phyloP scores from a whole-genome alignment of 2,113 vertebrate genomes.

The Stictonetta naevosa region DNA sequence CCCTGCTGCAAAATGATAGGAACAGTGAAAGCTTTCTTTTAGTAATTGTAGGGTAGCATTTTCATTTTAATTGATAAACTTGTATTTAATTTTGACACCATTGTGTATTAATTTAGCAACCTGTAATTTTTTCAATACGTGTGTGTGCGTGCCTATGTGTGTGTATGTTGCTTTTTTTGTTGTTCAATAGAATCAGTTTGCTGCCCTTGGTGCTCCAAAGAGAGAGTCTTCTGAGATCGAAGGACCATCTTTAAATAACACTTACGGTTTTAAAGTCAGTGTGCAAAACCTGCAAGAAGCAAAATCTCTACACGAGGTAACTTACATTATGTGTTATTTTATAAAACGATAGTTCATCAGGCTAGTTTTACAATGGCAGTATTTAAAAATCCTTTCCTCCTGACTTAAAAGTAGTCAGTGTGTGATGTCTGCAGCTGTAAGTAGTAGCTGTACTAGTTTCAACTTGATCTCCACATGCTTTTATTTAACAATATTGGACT shows the following conservation, averaged over 20 bases:
- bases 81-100: background rate
- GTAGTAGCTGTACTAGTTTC: background rate
- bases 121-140: slow-evolving; percentile 5
- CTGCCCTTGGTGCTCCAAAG: slow-evolving; percentile 83
- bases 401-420: background rate
- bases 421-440: background rate
- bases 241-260: slow-evolving; percentile 93
- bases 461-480: background rate
- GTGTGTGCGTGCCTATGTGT: too few species aligned
- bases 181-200: slow-evolving; percentile 88
- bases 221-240: slow-evolving; percentile 94
- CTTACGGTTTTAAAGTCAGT: slow-evolving; percentile 96
- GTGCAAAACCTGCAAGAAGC: slow-evolving; percentile 96
- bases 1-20: slow-evolving; percentile 1
- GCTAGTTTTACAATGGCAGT: background rate
- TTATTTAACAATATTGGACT: background rate
- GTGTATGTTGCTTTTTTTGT: background rate
- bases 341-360: background rate
- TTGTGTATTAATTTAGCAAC: background rate
- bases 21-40: background rate
- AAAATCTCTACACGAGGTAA: slow-evolving; percentile 97
- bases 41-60: background rate
- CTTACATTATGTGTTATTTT: background rate
- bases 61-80: background rate
- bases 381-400: background rate